These are phyloP conservation scores for Archips xylosteana DNA, from an alignment of 2,888 invertebrate species.

Conservation along the genomic window DNA sequence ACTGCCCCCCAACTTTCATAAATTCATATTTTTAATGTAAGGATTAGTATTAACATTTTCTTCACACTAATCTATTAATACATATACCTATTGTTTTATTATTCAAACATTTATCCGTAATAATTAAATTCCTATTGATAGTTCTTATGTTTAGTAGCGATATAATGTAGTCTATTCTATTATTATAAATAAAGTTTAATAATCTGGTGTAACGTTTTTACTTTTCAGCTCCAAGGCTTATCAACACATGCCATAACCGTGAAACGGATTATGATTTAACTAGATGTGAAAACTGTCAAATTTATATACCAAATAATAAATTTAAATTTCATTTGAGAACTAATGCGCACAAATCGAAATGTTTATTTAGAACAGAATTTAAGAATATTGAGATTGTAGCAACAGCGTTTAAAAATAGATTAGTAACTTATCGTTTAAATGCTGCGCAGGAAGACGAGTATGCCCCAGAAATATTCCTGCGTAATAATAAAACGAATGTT, in stretches of 20 bases:
- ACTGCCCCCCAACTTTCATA: conserved; percentile 4
- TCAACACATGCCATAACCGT: too few species aligned
- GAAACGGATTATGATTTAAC: not conserved
- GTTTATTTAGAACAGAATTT: not conserved
- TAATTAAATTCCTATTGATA: too few species aligned
- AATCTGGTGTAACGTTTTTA: too few species aligned
- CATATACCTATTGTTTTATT: too few species aligned
- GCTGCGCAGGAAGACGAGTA: not conserved
- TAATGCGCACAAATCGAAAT: not conserved
- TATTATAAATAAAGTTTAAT: too few species aligned
- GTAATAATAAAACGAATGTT: not conserved
- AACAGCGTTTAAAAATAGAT: not conserved
- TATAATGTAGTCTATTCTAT: too few species aligned
- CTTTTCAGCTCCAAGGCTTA: too few species aligned
- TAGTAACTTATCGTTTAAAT: conserved; percentile 6
- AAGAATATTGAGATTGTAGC: not conserved
- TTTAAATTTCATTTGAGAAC: conserved; percentile 11
- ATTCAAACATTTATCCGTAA: too few species aligned
- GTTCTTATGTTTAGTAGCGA: too few species aligned
- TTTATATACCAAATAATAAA: conserved; percentile 2
- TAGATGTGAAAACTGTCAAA: conserved; percentile 1
- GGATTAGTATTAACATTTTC: too few species aligned
- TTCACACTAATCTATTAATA: not conserved
- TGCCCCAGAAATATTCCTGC: not conserved
- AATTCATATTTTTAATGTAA: conserved; percentile 3